phyloP scores from a whole-genome alignment of 2,888 invertebrate genomes.

The Tenthredo amoena region DNA sequence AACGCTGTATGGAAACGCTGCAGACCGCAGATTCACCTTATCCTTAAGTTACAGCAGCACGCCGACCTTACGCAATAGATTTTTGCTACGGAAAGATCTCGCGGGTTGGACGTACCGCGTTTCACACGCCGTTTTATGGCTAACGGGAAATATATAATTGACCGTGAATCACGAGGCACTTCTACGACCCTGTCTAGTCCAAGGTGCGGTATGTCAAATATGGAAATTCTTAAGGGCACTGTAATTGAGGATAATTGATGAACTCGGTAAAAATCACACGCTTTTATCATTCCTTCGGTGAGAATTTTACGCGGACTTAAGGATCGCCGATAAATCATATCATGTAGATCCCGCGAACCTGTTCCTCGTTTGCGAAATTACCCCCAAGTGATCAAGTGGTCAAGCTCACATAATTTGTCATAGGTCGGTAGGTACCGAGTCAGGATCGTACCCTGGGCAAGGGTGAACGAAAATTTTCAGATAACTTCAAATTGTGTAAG shows the following conservation, averaged over 20 bases:
- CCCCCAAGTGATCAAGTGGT: constrained; percentile 49
- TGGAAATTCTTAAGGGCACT: constrained; percentile 37
- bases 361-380: constrained; percentile 50
- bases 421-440: constrained; percentile 57
- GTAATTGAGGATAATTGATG: constrained; percentile 46
- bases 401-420: constrained; percentile 68
- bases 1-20: neutral
- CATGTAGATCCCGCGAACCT: constrained; percentile 53
- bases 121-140: constrained; percentile 38
- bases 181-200: constrained; percentile 7
- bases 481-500: neutral
- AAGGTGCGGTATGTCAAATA: constrained; percentile 36
- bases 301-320: neutral
- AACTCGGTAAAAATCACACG: constrained; percentile 25
- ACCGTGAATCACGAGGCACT: constrained; percentile 34
- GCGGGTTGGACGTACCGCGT: neutral
- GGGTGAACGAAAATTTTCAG: neutral
- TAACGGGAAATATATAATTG: constrained; percentile 39
- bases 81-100: neutral
- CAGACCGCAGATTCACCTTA: neutral
- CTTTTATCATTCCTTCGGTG: constrained; percentile 14
- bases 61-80: neutral
- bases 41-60: neutral
- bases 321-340: constrained; percentile 39
- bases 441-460: neutral